Percentiles rank a stretch among this genome's conserved stretches.
These are phyloP conservation scores for Vulpes lagopus DNA, from an alignment of 2,113 vertebrate genomes.

Conservation along the genomic window DNA sequence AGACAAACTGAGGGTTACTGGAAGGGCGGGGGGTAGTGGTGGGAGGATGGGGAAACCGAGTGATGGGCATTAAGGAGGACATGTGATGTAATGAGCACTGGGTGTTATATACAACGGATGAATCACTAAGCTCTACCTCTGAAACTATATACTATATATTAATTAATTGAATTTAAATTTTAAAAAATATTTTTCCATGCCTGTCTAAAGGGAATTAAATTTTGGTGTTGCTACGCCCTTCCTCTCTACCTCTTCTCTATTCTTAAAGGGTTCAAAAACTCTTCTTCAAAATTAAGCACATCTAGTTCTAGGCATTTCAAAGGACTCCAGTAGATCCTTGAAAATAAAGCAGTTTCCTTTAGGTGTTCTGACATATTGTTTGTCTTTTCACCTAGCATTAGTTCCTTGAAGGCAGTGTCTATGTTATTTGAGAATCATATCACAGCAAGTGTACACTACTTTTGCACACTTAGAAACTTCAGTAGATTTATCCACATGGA, in stretches of 20 bases:
- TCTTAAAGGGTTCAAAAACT: constrained; percentile 5
- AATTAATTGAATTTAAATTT: background rate
- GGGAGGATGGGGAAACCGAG: too few relatives aligned
- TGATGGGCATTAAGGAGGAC: too few relatives aligned
- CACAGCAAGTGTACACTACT: background rate
- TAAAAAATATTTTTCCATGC: background rate
- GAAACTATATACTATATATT: background rate
- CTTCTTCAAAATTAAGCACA: constrained; percentile 48
- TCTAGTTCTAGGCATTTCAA: constrained; percentile 19
- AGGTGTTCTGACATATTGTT: background rate
- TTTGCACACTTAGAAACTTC: background rate
- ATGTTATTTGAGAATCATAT: background rate
- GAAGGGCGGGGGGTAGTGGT: too few relatives aligned
- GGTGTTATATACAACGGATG: background rate
- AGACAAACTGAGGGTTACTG: too few relatives aligned
- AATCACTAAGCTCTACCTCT: background rate
- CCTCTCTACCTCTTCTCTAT: background rate
- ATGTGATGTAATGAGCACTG: background rate
- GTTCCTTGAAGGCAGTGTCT: background rate
- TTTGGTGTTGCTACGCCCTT: background rate
- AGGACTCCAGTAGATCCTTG: background rate
- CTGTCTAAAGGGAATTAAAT: background rate
- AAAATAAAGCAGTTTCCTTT: constrained; percentile 29
- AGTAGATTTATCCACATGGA: background rate
- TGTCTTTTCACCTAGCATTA: background rate